A percentile compares a stretch with the other conserved stretches of the same genome.
Evolutionary conservation across 2,797 vertebrate genomes (phyloP).

Genomic region (Poeciliopsis infans): DNA sequence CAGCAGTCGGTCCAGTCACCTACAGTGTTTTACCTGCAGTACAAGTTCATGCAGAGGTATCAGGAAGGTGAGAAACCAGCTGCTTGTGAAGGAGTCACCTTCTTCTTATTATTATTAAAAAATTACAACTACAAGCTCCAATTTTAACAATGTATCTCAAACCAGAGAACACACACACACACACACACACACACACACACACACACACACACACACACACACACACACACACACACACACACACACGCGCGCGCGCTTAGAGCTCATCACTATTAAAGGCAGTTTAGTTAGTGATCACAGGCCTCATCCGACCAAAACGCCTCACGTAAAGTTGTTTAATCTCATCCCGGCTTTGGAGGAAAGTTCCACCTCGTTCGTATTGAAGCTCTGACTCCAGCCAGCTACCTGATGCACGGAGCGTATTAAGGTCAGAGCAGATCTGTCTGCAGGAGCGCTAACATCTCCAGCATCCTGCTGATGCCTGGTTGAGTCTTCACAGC

Average conservation of each 20-base stretch:
- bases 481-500: constrained; percentile 38
- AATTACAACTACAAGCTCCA: constrained; percentile 43
- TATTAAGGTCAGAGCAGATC: constrained; percentile 50
- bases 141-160: constrained; percentile 72
- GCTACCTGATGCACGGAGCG: constrained; percentile 42
- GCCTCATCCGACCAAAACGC: constrained; percentile 55
- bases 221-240: no score
- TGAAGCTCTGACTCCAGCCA: constrained; percentile 53
- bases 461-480: constrained; percentile 1
- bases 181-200: neutral
- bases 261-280: constrained; percentile 58
- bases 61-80: constrained; percentile 3
- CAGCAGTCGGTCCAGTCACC: constrained; percentile 6
- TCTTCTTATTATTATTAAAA: constrained; percentile 7
- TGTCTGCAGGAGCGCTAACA: constrained; percentile 20
- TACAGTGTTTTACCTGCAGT: constrained; percentile 8
- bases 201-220: neutral
- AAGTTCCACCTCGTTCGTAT: constrained; percentile 47
- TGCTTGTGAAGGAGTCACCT: neutral
- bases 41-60: constrained; percentile 30
- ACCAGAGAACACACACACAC: constrained; percentile 3
- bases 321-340: constrained; percentile 55
- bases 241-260: constrained; percentile 17
- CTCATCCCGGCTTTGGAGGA: constrained; percentile 55
- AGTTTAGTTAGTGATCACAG: constrained; percentile 68